phyloP scores from a whole-genome alignment of 2,888 invertebrate species.

The Drosophila birchii region DNA sequence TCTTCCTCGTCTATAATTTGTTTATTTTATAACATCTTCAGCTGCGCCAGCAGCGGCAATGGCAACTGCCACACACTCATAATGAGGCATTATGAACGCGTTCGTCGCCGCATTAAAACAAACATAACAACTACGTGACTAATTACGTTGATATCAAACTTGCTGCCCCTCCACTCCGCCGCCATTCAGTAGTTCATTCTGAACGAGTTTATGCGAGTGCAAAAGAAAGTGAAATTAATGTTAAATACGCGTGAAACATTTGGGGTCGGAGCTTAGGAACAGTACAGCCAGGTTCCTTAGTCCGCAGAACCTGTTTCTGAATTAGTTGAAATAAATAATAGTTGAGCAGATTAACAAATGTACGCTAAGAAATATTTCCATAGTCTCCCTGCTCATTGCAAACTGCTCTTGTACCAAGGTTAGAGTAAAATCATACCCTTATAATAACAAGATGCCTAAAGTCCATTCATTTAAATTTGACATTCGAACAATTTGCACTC shows the following conservation, averaged over 20 bases:
- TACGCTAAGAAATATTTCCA: not conserved
- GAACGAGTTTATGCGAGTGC: conserved; percentile 37
- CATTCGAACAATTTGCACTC: not conserved
- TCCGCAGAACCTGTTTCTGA: conserved; percentile 53
- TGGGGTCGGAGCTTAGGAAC: conserved; percentile 42
- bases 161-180: conserved; percentile 37
- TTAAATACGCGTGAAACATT: conserved; percentile 65
- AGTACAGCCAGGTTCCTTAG: conserved; percentile 34
- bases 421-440: not conserved
- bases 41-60: conserved; percentile 29
- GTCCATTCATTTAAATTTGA: not conserved
- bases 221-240: conserved; percentile 79
- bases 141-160: conserved; percentile 76
- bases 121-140: conserved; percentile 77
- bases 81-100: conserved; percentile 72
- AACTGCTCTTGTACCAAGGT: not conserved
- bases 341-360: conserved; percentile 16
- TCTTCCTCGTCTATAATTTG: conserved; percentile 57
- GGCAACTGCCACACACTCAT: conserved; percentile 53
- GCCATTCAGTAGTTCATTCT: conserved; percentile 39
- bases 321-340: conserved; percentile 64
- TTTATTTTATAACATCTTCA: conserved; percentile 72
- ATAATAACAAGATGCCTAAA: not conserved
- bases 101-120: conserved; percentile 68
- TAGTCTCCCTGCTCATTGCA: not conserved